These are phyloP conservation scores for Lissonota sp. DNA, from an alignment of 2,888 invertebrate genomes.

Conservation along the genomic window DNA sequence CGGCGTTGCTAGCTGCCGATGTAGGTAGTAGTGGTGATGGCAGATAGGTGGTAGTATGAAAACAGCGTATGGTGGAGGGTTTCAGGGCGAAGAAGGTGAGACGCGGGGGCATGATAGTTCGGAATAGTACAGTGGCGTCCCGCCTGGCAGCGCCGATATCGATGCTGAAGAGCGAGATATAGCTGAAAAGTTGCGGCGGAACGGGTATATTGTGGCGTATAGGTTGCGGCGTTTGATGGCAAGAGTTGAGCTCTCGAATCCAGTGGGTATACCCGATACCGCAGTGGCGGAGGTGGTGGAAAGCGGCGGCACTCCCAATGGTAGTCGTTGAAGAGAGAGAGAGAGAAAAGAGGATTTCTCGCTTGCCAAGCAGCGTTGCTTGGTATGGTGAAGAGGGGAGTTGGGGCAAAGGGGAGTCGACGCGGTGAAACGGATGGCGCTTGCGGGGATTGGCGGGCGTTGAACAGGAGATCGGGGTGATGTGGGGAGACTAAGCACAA, in stretches of 20 bases:
- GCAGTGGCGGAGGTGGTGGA: conserved; percentile 61
- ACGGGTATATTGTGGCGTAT: conserved; percentile 51
- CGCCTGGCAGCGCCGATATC: conserved; percentile 64
- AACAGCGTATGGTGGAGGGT: conserved; percentile 52
- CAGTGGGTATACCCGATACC: conserved; percentile 23
- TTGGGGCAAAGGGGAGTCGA: conserved; percentile 1
- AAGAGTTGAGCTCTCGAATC: conserved; percentile 20
- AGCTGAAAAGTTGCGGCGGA: conserved; percentile 64
- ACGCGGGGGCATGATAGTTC: conserved; percentile 30
- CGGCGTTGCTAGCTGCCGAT: conserved; percentile 71
- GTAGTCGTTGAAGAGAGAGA: conserved; percentile 39
- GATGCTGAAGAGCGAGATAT: conserved; percentile 47
- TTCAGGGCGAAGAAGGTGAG: background rate
- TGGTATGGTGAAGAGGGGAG: background rate
- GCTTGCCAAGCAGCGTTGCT: conserved; percentile 68
- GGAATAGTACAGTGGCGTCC: conserved; percentile 60
- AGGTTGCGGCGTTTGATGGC: conserved; percentile 37
- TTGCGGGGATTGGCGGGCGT: conserved; percentile 66
- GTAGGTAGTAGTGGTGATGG: conserved; percentile 56
- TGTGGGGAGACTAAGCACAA: conserved; percentile 55
- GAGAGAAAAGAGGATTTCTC: conserved; percentile 66
- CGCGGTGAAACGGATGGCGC: conserved; percentile 53
- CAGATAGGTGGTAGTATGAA: conserved; percentile 35
- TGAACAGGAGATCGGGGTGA: conserved; percentile 32
- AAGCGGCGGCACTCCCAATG: conserved; percentile 68